Evolutionary conservation across 37 sponge, comb jelly and placozoan species (phyloP), one percentile per base, ranked within the genome.

Genomic region (Diacarnus erythraeanus): DNA sequence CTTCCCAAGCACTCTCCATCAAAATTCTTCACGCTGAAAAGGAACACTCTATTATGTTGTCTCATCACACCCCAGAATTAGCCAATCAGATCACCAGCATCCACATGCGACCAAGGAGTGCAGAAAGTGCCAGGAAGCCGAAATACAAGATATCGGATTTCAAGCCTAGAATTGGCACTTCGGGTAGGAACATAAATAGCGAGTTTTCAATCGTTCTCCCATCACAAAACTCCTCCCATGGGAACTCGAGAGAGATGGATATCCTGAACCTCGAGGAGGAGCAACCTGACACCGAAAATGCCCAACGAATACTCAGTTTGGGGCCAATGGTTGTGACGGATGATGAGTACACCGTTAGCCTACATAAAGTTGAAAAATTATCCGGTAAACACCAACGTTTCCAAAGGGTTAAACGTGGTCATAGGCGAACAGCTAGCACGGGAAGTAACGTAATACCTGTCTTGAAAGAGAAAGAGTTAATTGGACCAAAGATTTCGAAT

Each of bases 301-400:
- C 63, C 0, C 72, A 80, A 2, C 15, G 6, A 5, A 30, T 44
- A 0, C 77, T 69, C 29, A 44, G 37, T 23, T 69, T 83, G 5
- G 84, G 84, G 30, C 84, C 84, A 6, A 58, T 60, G 42, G 84
- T 83, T n/a, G 84, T 76, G 57, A 83, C 84, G 17, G 84, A 83
- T 36, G 84, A 83, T 43, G 84, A 83, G 41, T 38, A 54, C 42
- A 4, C 64, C 9, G 36, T 44, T 1, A 22, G 3, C 1, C n/a
- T n/a, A n/a, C 71, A 59, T 10, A 60, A 71, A 9, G 5, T 38
- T 23, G 80, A 80, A 42, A 58, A 40, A 35, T 34, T n/a, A 34
- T 42, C 59, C 2, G 21, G 22, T 22, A 70, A 71, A 37, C 80
- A 35, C 5, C 80, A 70, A 18, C 70, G 69, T 20, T 35, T 59